Base-by-base conservation (phyloP, 2,888 invertebrate genomes). In the Hemicrepidius hirtus region DNA sequence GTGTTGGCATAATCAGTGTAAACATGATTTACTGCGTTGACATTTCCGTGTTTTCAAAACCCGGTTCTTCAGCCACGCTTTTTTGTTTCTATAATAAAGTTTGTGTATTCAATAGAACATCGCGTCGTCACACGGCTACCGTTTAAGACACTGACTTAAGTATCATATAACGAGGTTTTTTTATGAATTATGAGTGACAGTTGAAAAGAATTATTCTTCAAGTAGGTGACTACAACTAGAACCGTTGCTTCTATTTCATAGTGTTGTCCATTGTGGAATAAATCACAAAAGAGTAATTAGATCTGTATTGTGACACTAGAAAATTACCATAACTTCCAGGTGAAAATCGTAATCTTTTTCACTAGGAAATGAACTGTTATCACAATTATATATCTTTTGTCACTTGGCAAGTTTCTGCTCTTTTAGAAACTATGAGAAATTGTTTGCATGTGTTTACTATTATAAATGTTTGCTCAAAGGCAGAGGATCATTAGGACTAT, bases 261-360 rank as follows among this genome's bases (percentile, higher is more conserved):
- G 28, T 53, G 24, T 53, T 37, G 37, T 5, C 4, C 32, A 60
- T 60, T 60, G 60, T 60, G 41, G 6, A 37, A 12, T n/a, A 41
- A 44, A 60, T 40, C 21, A 37, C 57, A 44, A 57, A 44, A 16
- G n/a, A 21, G 28, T 12, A 41, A 60, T 60, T 60, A 44, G 18
- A 24, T 16, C 10, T 60, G 57, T 10, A 37, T 57, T 57, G 32
- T 57, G 55, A 12, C 35, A 18, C 35, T 35, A 2, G 7, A 24
- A 13, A 35, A 35, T 32, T 53, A 32, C 9, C 18, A 46, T 46
- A 46, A 13, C 13, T 4, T 4, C 16, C 6, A 46, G 46, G 46
- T 46, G 46, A 18, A 13, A 18, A 46, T 9, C 3, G 1, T 18
- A 18, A 40, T 32, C 40, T 13, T 3, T 40, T 40, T 40, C 3